Evolutionary conservation across 35 echinoderm and acorn worm genomes (phyloP).

Genomic region (Heliocidaris tuberculata): DNA sequence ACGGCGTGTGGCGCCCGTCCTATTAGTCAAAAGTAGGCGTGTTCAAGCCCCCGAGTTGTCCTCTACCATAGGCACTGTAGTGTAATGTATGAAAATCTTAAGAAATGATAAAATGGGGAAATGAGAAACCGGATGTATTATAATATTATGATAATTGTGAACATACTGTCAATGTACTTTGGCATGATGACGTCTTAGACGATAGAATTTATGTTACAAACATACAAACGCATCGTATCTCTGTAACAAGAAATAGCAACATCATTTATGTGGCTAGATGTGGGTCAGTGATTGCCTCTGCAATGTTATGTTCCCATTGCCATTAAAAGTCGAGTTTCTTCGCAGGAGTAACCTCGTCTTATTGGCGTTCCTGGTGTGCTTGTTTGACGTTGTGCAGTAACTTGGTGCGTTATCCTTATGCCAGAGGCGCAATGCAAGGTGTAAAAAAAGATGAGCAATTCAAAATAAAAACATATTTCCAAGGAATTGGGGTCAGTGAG

Average conservation of each 20-base stretch:
- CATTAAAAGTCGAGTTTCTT: neutral
- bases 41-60: no score
- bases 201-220: neutral
- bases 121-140: neutral
- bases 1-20: no score
- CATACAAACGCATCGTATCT: no score
- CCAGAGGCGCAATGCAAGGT: neutral
- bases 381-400: neutral
- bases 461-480: neutral
- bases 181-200: neutral
- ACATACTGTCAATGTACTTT: neutral
- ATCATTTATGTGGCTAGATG: conserved; percentile 2
- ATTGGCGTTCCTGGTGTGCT: neutral
- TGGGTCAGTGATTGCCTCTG: neutral
- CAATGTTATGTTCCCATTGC: neutral
- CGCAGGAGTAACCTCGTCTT: neutral
- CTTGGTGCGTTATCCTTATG: neutral
- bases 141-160: neutral
- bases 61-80: no score
- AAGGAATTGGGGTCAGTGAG: neutral
- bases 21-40: no score
- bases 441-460: neutral
- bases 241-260: neutral
- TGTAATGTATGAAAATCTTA: no score
- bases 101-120: no score